phyloP scores from a whole-genome alignment of 1,140 invertebrate species.

The Drosophila trapezifrons region DNA sequence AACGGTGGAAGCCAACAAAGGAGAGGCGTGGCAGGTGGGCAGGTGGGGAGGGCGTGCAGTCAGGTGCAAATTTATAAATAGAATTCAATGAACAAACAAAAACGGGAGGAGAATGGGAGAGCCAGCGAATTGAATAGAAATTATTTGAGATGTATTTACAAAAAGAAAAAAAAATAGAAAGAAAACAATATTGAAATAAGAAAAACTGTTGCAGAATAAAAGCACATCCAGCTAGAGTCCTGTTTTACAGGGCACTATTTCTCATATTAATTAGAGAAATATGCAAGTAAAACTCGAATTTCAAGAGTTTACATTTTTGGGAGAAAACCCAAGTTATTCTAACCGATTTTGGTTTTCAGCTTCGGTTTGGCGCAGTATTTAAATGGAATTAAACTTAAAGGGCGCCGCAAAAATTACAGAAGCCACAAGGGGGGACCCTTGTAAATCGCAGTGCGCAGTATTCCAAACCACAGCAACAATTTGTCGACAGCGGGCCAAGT shows the following conservation, averaged over 20 bases:
- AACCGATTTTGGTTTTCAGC: background rate
- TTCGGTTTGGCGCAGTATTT: constrained; percentile 44
- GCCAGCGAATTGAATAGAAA: constrained; percentile 33
- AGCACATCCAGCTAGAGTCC: too few relatives aligned
- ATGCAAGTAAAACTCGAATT: background rate
- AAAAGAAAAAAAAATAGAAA: background rate
- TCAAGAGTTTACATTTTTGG: too few relatives aligned
- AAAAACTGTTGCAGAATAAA: constrained; percentile 12
- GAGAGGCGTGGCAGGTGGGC: background rate
- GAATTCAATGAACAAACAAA: constrained; percentile 49
- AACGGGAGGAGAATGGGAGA: background rate
- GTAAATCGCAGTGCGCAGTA: constrained; percentile 34
- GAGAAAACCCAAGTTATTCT: background rate
- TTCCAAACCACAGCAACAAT: constrained; percentile 46
- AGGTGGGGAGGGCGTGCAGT: constrained; percentile 4
- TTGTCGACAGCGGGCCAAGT: constrained; percentile 40
- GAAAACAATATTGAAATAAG: too few relatives aligned
- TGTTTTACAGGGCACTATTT: too few relatives aligned
- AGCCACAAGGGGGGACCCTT: constrained; percentile 1
- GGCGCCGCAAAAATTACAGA: constrained; percentile 14
- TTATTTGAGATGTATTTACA: constrained; percentile 28
- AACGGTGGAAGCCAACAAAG: constrained; percentile 18
- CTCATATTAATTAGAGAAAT: background rate
- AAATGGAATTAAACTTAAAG: constrained; percentile 55
- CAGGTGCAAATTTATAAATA: constrained; percentile 48